Evolutionary conservation across 1,140 invertebrate species (phyloP), one percentile per base, ranked within the genome.

Genomic region (Leptonema lineaticorne): DNA sequence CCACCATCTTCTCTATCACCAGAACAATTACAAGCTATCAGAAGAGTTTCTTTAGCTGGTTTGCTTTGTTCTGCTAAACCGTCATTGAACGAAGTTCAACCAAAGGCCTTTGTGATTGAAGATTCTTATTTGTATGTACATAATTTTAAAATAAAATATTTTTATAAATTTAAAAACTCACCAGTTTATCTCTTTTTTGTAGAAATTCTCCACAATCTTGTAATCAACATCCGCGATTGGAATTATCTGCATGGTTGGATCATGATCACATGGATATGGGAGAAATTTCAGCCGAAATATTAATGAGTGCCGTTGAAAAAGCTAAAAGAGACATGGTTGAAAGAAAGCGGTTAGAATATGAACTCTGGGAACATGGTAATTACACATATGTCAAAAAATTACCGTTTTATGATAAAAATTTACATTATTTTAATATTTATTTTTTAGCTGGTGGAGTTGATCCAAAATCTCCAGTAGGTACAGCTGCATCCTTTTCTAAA

Each of bases 21-120:
- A 63, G 89, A 89, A 56, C 97, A 99, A 79, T 81, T 99, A 1
- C 85, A 87, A 53, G 93, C 96, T 71, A 89, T 98, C 37, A 86
- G 92, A 67, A 93, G 94, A 77, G 87, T 90, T 0, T 89, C 89
- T 0, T 78, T 98, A 0, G 88, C 93, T 0, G 88, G 92, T 9
- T 82, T 97, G 1, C 81, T 98, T 0, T 98, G 96, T 76, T 87
- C 90, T 24, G 94, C 95, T 75, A 87, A 89, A 7, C 82, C 90
- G 70, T 80, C 84, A 69, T 70, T 93, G 30, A 59, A 76, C 63
- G 86, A 81, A 27, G 85, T 92, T 11, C 91, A 93, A 75, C 90
- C 90, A 0, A 92, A 92, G 78, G 92, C 94, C 0, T 96, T 98
- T 75, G 85, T 96, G 7, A 87, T 90, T 56, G 89, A 92, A 73